Conservation (phyloP, 2,113 vertebrate genomes). For the Chitala chitala region DNA sequence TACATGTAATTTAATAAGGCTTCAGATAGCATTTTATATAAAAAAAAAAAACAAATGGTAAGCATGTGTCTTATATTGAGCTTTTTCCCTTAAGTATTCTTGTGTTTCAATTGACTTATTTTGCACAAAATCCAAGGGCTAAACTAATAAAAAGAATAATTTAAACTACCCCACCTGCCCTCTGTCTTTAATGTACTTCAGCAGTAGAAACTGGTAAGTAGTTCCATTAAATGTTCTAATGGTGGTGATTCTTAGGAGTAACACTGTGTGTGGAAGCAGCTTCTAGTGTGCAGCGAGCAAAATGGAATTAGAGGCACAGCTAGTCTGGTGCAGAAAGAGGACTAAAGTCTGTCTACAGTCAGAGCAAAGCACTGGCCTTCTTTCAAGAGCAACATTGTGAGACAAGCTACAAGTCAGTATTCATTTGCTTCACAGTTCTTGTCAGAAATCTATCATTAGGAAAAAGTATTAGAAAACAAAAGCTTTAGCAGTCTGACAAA, state of each 20-base stretch:
- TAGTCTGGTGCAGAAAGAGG: neutral
- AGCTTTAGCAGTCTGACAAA: too few relatives aligned
- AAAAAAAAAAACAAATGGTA: neutral
- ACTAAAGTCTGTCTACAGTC: too few relatives aligned
- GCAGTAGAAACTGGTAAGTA: neutral
- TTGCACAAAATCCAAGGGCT: neutral
- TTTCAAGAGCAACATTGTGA: neutral
- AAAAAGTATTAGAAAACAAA: too few relatives aligned
- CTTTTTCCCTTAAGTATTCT: too few relatives aligned
- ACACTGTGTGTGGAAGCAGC: neutral
- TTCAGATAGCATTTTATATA: neutral
- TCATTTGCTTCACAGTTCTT: neutral
- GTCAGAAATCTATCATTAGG: neutral
- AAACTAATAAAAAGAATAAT: neutral
- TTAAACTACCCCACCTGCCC: too few relatives aligned
- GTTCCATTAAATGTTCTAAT: too few relatives aligned
- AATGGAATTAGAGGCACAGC: neutral
- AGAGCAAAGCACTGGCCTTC: slow-evolving; percentile 8
- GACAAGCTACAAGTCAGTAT: neutral
- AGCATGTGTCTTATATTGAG: too few relatives aligned
- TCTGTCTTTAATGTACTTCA: neutral
- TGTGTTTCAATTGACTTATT: neutral
- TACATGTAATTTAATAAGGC: neutral
- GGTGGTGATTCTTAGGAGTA: neutral
- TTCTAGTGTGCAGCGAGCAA: neutral